These are phyloP conservation scores for Pteruthius melanotis DNA, from an alignment of 2,113 vertebrate species.

Conservation along the genomic window DNA sequence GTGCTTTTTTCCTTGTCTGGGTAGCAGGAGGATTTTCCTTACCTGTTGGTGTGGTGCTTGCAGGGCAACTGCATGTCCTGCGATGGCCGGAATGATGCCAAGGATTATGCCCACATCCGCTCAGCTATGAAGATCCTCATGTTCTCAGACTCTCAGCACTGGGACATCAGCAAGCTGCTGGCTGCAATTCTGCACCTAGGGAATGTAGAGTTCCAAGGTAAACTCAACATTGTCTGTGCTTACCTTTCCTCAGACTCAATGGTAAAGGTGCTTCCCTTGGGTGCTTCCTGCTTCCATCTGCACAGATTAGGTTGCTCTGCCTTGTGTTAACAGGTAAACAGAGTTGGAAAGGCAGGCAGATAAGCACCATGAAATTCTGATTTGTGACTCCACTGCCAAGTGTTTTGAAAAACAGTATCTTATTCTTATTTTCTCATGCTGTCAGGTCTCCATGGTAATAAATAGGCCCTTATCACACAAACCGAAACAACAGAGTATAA, in stretches of 20 bases:
- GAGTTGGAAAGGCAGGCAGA: neutral
- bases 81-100: conserved; percentile 81
- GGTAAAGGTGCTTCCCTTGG: neutral
- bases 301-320: neutral
- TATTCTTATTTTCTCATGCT: neutral
- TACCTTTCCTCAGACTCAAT: neutral
- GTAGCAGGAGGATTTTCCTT: neutral
- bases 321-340: neutral
- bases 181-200: conserved; percentile 92
- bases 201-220: conserved; percentile 88
- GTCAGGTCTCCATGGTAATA: neutral
- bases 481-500: neutral
- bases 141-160: conserved; percentile 88
- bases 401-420: neutral
- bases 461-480: neutral
- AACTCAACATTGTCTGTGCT: neutral
- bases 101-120: conserved; percentile 87
- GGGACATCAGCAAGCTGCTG: conserved; percentile 89
- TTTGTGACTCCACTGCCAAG: neutral
- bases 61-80: conserved; percentile 89
- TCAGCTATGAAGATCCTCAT: conserved; percentile 94
- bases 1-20: neutral
- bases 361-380: neutral
- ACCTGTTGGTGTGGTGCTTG: neutral
- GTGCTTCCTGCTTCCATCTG: neutral